Evolutionary conservation across 2,797 vertebrate species (phyloP).

Genomic region (Meda fulgida): DNA sequence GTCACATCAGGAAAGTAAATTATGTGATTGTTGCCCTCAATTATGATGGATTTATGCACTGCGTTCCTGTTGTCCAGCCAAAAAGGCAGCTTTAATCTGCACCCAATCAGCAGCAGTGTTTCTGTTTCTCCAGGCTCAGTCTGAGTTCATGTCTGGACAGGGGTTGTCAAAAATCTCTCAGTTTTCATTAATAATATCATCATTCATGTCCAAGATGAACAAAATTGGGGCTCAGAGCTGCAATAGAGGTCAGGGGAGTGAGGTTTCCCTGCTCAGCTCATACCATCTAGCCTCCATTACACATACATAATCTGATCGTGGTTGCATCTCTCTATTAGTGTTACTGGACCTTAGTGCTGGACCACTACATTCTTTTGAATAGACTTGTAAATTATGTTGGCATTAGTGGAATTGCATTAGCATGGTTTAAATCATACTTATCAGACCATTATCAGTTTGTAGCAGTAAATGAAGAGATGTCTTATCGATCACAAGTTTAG

Average conservation of each 20-base stretch:
- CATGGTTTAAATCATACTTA: too few species aligned
- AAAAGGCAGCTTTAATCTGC: conserved; percentile 73
- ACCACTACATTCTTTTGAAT: too few species aligned
- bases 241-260: neutral
- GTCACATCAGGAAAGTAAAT: conserved; percentile 65
- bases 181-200: neutral
- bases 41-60: conserved; percentile 68
- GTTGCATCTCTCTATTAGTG: too few species aligned
- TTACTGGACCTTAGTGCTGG: too few species aligned
- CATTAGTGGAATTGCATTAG: too few species aligned
- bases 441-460: too few species aligned
- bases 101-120: conserved; percentile 26
- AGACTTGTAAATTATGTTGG: too few species aligned
- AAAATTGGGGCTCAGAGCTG: neutral
- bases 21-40: conserved; percentile 65
- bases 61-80: conserved; percentile 65
- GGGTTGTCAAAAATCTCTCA: neutral
- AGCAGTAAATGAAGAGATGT: too few species aligned
- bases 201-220: neutral
- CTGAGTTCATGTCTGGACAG: conserved; percentile 20
- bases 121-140: neutral
- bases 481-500: too few species aligned
- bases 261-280: neutral
- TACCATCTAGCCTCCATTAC: neutral
- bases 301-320: neutral